These are phyloP conservation scores for Peromyscus leucopus DNA, from an alignment of 2,113 vertebrate species.

Conservation along the genomic window DNA sequence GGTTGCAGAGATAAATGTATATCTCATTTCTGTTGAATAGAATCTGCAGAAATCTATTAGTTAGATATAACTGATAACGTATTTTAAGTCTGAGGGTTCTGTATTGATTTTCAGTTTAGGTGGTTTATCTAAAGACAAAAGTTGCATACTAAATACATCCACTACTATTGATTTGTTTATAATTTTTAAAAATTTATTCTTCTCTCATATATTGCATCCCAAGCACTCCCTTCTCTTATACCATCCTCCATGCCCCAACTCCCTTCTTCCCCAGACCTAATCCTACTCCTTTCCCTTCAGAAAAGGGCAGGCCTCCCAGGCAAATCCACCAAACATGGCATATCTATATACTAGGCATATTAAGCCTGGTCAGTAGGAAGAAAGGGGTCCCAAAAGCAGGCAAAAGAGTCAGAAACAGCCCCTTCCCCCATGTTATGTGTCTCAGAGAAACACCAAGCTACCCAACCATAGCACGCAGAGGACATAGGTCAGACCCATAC, in stretches of 20 bases:
- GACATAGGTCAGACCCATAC: neutral
- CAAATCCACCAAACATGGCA: neutral
- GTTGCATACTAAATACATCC: neutral
- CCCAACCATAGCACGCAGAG: neutral
- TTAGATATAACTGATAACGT: neutral
- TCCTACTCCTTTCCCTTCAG: neutral
- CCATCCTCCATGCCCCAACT: neutral
- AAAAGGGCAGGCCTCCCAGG: neutral
- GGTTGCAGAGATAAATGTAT: neutral
- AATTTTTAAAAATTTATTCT: neutral
- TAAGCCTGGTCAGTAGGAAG: neutral
- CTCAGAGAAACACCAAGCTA: neutral
- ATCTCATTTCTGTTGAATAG: neutral
- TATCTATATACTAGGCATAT: neutral
- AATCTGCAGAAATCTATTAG: neutral
- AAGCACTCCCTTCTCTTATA: no score
- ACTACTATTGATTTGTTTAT: neutral
- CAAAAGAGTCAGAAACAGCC: neutral
- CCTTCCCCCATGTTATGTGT: neutral
- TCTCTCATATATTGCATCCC: neutral
- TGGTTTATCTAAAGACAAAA: neutral
- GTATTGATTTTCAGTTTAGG: neutral
- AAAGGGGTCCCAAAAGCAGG: neutral
- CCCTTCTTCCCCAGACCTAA: no score
- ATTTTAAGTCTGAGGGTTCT: neutral